Evolutionary conservation across 2,888 invertebrate genomes (phyloP), one percentile per base, ranked within the genome.

Genomic region (Apeira syringaria): DNA sequence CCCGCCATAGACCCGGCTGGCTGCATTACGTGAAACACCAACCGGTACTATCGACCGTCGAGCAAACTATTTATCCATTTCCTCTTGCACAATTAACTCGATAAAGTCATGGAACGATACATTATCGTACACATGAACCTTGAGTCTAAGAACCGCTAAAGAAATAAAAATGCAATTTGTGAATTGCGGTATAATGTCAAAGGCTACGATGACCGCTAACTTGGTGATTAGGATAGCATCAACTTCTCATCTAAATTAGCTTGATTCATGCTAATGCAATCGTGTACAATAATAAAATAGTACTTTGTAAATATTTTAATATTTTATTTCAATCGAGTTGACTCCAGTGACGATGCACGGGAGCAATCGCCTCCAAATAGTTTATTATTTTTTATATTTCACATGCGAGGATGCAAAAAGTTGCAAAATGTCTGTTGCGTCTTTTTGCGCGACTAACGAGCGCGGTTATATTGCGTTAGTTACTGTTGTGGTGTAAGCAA

Each of bases 1-100:
- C 85, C 71, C 74, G 70, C 64, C 77, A 72, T 72, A 75, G 71
- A 68, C 71, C 59, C 63, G 64, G 64, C 59, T 62, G 64, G 64
- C 44, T 43, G 39, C 34, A 43, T 48, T 36, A 48, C 47, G 35
- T 38, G 51, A 49, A 50, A 51, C 20, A 40, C 25, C 36, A 37
- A 37, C 43, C 33, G 29, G 47, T 24, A 47, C 8, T 8, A 47
- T 34, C 29, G 22, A 29, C 31, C 31, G 43, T 17, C 18, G 27
- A 36, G 39, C 47, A 47, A 40, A 44, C 18, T 20, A 20, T 20
- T 20, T 20, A 24, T 24, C 9, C 22, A 25, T 35, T 46, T 29
- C 40, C 33, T 22, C 25, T 15, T 10, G 7, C 18, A 31, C 12
- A 27, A 9, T 28, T 28, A 37, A 7, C 29, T 40, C 22, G 26